These are phyloP conservation scores for Neomonachus schauinslandi DNA, from an alignment of 2,113 vertebrate genomes.

Conservation along the genomic window DNA sequence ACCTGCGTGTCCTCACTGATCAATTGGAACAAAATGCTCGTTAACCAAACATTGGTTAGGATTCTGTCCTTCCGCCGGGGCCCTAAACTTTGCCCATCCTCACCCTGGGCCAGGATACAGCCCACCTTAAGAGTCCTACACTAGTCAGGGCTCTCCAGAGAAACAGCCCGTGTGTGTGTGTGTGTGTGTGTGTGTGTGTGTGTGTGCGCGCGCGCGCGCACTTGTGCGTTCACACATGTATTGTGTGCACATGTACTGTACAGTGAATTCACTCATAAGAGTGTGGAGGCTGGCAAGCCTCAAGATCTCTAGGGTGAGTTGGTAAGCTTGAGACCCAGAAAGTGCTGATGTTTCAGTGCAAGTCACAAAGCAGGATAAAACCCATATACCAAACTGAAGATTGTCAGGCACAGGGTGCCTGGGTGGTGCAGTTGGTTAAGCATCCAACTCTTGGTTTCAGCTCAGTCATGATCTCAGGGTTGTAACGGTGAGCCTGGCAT, in stretches of 20 bases:
- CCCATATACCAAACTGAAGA: neutral
- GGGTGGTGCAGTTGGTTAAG: neutral
- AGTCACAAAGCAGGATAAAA: neutral
- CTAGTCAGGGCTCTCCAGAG: neutral
- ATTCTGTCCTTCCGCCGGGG: neutral
- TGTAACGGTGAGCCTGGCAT: neutral
- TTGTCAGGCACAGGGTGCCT: neutral
- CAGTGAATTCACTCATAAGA: neutral
- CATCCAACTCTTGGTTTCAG: neutral
- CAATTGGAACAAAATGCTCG: neutral
- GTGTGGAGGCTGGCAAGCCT: neutral
- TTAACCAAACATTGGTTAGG: neutral
- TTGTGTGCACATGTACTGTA: neutral
- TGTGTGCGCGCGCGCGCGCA: no score
- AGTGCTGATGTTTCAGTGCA: neutral
- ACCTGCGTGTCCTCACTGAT: neutral
- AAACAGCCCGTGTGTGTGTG: neutral
- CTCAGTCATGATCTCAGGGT: neutral
- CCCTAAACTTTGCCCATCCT: neutral
- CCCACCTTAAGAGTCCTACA: neutral
- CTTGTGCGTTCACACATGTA: neutral
- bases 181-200: no score
- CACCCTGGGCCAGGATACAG: neutral
- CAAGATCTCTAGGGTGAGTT: neutral
- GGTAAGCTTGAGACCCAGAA: neutral